Evolutionary conservation across 2,113 vertebrate species (phyloP).

Genomic region (Otis tarda): DNA sequence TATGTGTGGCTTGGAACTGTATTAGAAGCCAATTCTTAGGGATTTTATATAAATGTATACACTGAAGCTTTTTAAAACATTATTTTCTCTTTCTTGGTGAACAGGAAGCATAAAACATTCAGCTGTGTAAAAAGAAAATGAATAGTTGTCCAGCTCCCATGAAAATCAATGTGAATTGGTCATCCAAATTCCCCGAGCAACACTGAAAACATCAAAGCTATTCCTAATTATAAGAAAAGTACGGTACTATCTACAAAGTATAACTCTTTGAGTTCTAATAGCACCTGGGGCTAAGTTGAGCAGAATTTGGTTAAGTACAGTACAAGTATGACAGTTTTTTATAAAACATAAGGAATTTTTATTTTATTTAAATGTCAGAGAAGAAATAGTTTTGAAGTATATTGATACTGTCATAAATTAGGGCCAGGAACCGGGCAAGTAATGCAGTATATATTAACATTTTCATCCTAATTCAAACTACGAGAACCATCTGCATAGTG

Average conservation of each 20-base stretch:
- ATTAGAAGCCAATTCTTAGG: not conserved
- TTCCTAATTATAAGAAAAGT: not conserved
- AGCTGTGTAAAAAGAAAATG: not conserved
- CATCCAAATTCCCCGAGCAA: not conserved
- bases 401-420: constrained; percentile 38
- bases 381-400: not conserved
- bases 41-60: not conserved
- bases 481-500: not conserved
- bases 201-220: constrained; percentile 1
- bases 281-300: not conserved
- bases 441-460: constrained; percentile 24
- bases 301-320: not conserved
- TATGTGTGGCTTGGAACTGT: not conserved
- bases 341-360: not conserved
- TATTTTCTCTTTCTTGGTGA: not conserved
- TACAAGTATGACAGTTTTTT: not conserved
- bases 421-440: not conserved
- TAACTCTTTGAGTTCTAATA: not conserved
- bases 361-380: constrained; percentile 20
- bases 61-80: not conserved
- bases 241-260: not conserved
- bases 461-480: constrained; percentile 33
- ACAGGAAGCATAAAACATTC: not conserved
- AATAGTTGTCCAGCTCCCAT: not conserved
- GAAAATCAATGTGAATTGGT: not conserved